Percentiles rank a stretch among this genome's conserved stretches.
Conservation (phyloP, 2,113 vertebrate species). For the Bothrops jararaca region DNA sequence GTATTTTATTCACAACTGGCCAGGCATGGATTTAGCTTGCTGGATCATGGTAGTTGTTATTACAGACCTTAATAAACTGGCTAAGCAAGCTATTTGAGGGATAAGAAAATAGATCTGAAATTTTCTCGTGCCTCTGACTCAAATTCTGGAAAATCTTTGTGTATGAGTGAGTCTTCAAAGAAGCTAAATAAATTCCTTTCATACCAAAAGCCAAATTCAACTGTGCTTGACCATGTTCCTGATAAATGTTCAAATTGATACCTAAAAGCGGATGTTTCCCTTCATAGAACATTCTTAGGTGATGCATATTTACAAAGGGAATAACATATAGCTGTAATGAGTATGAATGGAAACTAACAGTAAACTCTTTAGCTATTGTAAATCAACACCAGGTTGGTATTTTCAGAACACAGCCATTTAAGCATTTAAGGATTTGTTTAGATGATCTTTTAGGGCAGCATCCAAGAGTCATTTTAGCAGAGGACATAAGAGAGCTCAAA, state of each 20-base stretch:
- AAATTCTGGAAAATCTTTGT: neutral
- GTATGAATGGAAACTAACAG: neutral
- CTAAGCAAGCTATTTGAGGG: neutral
- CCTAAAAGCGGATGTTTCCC: neutral
- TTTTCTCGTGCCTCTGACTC: constrained; percentile 4
- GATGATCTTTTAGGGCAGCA: neutral
- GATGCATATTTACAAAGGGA: neutral
- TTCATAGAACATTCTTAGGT: neutral
- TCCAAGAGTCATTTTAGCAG: neutral
- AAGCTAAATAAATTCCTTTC: constrained; percentile 10
- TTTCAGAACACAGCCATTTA: neutral
- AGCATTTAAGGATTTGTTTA: neutral
- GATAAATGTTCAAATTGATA: neutral
- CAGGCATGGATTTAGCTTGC: neutral
- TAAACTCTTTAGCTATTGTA: neutral
- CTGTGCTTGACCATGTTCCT: neutral
- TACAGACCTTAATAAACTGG: neutral
- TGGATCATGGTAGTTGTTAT: neutral
- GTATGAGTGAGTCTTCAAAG: neutral
- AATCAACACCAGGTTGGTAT: neutral
- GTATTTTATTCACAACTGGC: neutral
- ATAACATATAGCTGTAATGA: neutral
- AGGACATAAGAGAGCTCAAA: neutral
- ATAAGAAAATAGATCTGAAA: neutral
- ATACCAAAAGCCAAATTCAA: neutral